phyloP scores from a whole-genome alignment of 2,888 invertebrate species.

The Asteroscopus sphinx region DNA sequence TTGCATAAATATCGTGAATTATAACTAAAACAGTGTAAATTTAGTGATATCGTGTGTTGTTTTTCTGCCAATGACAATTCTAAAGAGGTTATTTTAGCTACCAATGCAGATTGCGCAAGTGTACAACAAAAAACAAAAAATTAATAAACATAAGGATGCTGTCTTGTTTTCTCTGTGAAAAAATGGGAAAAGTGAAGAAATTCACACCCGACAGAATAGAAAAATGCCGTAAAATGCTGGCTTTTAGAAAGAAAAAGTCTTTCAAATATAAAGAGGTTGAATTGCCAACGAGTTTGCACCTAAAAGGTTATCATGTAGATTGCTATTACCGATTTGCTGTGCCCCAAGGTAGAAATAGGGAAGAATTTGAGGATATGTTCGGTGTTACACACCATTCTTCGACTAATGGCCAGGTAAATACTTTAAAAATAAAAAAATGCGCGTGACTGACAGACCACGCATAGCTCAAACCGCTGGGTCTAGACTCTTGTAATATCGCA shows the following conservation, averaged over 20 bases:
- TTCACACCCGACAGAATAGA: not conserved
- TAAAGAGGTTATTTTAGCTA: not conserved
- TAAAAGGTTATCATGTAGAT: not conserved
- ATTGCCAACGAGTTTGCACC: not conserved
- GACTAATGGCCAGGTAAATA: not conserved
- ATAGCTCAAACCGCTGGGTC: too few relatives aligned
- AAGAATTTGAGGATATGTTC: not conserved
- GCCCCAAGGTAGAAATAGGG: not conserved
- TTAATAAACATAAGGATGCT: not conserved
- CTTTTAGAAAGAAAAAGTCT: not conserved
- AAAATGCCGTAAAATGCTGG: slow-evolving; percentile 1
- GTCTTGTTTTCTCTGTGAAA: not conserved
- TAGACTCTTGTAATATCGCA: too few relatives aligned
- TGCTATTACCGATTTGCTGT: not conserved
- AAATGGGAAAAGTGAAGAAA: not conserved
- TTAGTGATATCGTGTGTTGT: too few relatives aligned
- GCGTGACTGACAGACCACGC: too few relatives aligned
- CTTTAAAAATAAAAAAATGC: too few relatives aligned
- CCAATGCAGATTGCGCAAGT: not conserved
- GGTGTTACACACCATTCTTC: not conserved
- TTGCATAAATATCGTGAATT: not conserved
- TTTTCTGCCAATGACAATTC: not conserved
- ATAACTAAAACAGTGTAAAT: too few relatives aligned
- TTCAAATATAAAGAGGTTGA: not conserved
- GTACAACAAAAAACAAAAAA: not conserved